A percentile compares a stretch with the other conserved stretches of the same genome.
Evolutionary conservation across 1,140 invertebrate species (phyloP).

Genomic region (Chrysoperla carnea): DNA sequence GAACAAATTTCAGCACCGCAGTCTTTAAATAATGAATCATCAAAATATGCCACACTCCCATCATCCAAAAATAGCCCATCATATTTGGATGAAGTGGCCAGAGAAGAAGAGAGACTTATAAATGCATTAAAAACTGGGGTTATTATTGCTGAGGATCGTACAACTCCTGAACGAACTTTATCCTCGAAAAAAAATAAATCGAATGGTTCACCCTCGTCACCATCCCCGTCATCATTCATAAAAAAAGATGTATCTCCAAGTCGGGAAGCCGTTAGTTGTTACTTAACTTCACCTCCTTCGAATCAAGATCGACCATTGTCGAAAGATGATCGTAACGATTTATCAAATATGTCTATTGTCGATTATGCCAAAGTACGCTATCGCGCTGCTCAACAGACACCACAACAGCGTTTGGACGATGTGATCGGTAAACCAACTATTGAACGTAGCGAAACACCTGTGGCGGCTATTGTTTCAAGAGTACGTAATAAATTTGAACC

Average conservation of each 20-base stretch:
- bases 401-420: conserved; percentile 33
- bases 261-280: conserved; percentile 16
- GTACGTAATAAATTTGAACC: conserved; percentile 25
- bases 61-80: conserved; percentile 15
- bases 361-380: conserved; percentile 48
- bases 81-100: conserved; percentile 42
- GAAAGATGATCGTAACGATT: conserved; percentile 13
- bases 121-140: conserved; percentile 59
- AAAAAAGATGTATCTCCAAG: conserved; percentile 10
- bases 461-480: conserved; percentile 23
- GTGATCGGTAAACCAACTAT: conserved; percentile 23
- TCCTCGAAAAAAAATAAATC: conserved; percentile 4
- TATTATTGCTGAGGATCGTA: conserved; percentile 36
- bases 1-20: background rate
- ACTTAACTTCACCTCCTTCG: conserved; percentile 22
- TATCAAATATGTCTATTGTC: conserved; percentile 30
- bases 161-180: conserved; percentile 3
- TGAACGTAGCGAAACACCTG: conserved; percentile 21
- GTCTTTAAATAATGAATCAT: conserved; percentile 5
- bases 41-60: conserved; percentile 2
- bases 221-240: background rate
- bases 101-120: conserved; percentile 61
- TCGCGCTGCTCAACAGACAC: conserved; percentile 32
- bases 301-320: conserved; percentile 7
- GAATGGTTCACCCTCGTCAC: too few species aligned